These are phyloP conservation scores for Cossypha niveicapilla DNA, from an alignment of 2,797 vertebrate genomes.

Conservation along the genomic window DNA sequence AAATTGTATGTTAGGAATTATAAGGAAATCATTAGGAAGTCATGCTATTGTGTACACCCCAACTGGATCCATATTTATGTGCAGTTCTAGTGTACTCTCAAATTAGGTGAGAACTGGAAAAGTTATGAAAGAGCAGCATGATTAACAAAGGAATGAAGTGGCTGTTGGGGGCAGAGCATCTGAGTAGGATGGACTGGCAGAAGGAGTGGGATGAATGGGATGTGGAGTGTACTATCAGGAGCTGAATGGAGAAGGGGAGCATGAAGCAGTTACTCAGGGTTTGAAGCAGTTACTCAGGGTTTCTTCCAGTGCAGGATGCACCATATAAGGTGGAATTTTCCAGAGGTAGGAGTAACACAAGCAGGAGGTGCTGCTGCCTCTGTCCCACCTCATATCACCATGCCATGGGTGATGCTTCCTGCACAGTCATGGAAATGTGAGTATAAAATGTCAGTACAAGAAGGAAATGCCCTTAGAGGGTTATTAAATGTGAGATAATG, in stretches of 20 bases:
- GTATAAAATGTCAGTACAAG: not conserved
- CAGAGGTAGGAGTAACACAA: not conserved
- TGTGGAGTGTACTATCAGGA: not conserved
- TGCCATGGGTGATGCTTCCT: not conserved
- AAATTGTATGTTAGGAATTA: not conserved
- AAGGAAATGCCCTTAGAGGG: not conserved
- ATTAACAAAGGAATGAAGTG: not conserved
- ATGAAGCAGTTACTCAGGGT: rapidly evolving
- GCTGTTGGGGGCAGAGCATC: not conserved
- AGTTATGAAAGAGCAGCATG: not conserved
- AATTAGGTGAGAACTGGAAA: not conserved
- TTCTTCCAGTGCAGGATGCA: not conserved
- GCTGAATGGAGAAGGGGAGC: not conserved
- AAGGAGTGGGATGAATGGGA: not conserved
- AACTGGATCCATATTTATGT: not conserved
- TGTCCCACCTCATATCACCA: rapidly evolving
- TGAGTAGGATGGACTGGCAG: not conserved
- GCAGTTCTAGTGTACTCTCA: not conserved
- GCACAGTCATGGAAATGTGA: not conserved
- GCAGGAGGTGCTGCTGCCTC: not conserved
- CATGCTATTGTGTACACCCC: rapidly evolving
- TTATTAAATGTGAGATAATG: not conserved
- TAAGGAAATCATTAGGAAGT: not conserved
- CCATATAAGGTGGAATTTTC: not conserved
- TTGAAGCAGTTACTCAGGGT: rapidly evolving